Evolutionary conservation across 2,797 vertebrate species (phyloP).

Genomic region (Podarcis lilfordi): DNA sequence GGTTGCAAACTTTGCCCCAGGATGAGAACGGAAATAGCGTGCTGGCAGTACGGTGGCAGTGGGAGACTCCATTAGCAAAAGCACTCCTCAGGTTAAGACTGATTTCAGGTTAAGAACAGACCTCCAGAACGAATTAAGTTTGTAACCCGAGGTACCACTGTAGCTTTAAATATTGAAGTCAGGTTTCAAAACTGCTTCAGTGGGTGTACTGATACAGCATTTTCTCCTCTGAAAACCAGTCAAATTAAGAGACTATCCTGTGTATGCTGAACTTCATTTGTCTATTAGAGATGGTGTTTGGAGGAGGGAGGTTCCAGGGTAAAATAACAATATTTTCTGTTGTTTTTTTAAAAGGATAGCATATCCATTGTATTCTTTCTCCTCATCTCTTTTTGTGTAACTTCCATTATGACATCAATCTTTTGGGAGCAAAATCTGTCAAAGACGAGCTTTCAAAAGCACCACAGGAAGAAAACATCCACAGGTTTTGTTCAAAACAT

Average conservation of each 20-base stretch:
- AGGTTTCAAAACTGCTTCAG: neutral
- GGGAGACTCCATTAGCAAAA: no score
- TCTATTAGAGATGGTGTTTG: neutral
- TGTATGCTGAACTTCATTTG: neutral
- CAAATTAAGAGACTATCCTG: neutral
- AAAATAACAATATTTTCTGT: neutral
- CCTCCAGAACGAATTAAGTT: no score
- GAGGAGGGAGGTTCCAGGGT: neutral
- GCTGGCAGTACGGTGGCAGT: no score
- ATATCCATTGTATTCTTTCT: neutral
- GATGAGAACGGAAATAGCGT: no score
- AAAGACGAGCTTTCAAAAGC: slow-evolving; percentile 16
- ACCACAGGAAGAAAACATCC: slow-evolving; percentile 13
- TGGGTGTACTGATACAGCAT: neutral
- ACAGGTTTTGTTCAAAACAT: slow-evolving; percentile 6
- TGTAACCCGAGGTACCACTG: no score
- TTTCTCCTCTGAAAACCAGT: neutral
- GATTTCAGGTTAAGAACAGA: no score
- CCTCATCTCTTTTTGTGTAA: neutral
- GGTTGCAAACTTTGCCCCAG: no score
- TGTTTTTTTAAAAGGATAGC: neutral
- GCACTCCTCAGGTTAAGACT: no score
- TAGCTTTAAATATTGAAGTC: neutral
- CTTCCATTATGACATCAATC: neutral
- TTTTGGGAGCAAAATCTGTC: slow-evolving; percentile 13